phyloP scores from a whole-genome alignment of 2,888 invertebrate genomes.

The Xiphydria camelus region DNA sequence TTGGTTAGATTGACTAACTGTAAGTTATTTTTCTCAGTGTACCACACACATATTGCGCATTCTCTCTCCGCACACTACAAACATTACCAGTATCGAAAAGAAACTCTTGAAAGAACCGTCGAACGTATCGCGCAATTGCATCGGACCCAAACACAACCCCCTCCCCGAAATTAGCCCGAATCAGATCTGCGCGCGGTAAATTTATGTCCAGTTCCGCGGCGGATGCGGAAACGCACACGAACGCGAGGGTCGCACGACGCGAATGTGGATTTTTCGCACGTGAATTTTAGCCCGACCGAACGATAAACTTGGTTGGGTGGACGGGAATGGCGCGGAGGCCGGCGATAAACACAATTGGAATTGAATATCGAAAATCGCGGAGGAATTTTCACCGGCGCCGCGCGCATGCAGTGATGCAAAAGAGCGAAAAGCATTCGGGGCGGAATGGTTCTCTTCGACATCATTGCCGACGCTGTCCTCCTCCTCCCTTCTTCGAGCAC shows the following conservation, averaged over 20 bases:
- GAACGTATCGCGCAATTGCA: too few species aligned
- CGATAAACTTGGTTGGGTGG: constrained; percentile 38
- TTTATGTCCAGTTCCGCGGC: constrained; percentile 47
- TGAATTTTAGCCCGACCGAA: constrained; percentile 35
- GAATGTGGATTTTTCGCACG: constrained; percentile 38
- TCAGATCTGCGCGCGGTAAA: constrained; percentile 22
- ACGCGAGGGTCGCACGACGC: constrained; percentile 25
- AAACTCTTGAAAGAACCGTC: constrained; percentile 5
- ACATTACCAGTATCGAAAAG: too few species aligned
- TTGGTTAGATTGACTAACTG: too few species aligned
- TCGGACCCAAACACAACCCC: too few species aligned
- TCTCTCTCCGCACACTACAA: too few species aligned
- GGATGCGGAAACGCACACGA: constrained; percentile 35
- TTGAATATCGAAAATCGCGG: constrained; percentile 33
- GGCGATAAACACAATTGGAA: constrained; percentile 29
- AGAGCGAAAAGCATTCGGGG: background rate
- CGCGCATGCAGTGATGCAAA: too few species aligned
- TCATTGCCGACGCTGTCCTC: too few species aligned
- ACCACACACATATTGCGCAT: too few species aligned
- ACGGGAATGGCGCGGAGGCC: constrained; percentile 23
- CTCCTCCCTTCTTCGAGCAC: too few species aligned
- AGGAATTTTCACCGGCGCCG: constrained; percentile 20
- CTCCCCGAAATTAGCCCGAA: constrained; percentile 1
- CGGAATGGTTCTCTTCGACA: background rate
- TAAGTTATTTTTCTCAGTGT: too few species aligned